Base-by-base conservation (phyloP, 2,888 invertebrate species). In the Schizaphis graminum region DNA sequence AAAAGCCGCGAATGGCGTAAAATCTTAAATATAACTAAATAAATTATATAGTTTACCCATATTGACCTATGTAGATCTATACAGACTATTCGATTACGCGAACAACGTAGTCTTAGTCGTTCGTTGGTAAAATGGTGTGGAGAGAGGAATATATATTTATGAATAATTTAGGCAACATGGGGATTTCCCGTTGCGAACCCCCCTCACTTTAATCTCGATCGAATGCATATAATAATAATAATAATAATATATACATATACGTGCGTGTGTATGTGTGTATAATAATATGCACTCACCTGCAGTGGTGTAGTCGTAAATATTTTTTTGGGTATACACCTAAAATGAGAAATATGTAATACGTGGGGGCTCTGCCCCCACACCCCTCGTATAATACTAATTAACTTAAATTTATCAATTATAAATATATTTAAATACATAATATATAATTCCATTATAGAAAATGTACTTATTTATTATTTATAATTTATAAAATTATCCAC, bases 161-260 rank as follows among this genome's bases (percentile, higher is more conserved):
- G 11, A 41, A 44, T 8, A 7, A 44, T 86, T 44, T 47, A 86
- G 26, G 86, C 16, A 47, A 53, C 35, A 24, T 0, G 53, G 57
- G 91, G 44, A 56, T 85, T 93, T 93, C 93, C 93, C 93, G 93
- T 93, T 93, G 93, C 85, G 35, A 93, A 93, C 86, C 84, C 85
- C 49, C 61, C 47, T 26, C 8, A 5, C 26, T 16, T 41, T n/a
- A 41, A 35, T 13, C 44, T 10, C n/a, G 57, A 3, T 44, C 44
- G 11, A 10, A n/a, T 61, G 28, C 8, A 11, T n/a, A 89, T 61
- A 10, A 88, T 88, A 47, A 47, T 47, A 47, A 47, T 47, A 47
- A 53, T 53, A 88, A 53, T 49, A 56, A 56, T 89, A 26, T 56
- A 35, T 56, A 89, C 28, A 35, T 47, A 11, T 21, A 21, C 21